Evolutionary conservation across 2,888 invertebrate genomes (phyloP).

Genomic region (Pandemis corylana): DNA sequence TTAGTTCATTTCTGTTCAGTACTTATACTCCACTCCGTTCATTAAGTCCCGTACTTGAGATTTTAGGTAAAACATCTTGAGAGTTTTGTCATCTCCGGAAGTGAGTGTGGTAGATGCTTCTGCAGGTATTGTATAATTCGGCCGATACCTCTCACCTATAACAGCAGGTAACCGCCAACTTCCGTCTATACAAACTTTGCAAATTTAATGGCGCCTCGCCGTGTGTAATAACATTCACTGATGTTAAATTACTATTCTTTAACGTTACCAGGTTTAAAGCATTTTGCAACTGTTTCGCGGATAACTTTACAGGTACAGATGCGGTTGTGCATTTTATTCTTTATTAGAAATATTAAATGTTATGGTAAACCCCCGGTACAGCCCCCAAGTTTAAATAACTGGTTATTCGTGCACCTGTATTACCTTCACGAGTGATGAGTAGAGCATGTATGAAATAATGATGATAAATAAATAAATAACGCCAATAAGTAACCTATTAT

Average conservation of each 20-base stretch:
- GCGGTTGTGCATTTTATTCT: too few relatives aligned
- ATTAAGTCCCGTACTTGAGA: neutral
- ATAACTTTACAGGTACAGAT: neutral
- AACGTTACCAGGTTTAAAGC: neutral
- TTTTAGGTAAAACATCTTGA: neutral
- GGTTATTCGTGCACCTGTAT: too few relatives aligned
- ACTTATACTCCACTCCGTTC: too few relatives aligned
- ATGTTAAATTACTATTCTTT: neutral
- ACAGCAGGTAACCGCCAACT: slow-evolving; percentile 2
- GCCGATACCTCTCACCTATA: slow-evolving; percentile 16
- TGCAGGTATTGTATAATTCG: slow-evolving; percentile 7
- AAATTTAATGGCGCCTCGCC: neutral
- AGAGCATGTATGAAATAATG: too few relatives aligned
- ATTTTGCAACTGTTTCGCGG: neutral
- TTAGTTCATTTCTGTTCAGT: too few relatives aligned
- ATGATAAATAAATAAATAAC: too few relatives aligned
- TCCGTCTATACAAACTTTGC: slow-evolving; percentile 15
- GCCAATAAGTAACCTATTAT: too few relatives aligned
- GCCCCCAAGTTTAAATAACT: too few relatives aligned
- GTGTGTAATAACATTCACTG: slow-evolving; percentile 8
- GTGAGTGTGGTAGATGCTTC: neutral
- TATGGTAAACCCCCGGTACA: too few relatives aligned
- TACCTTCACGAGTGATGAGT: too few relatives aligned
- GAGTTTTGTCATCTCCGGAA: neutral
- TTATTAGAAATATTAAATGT: too few relatives aligned